Percentiles rank a stretch among this genome's conserved stretches.
phyloP scores from a whole-genome alignment of 2,888 invertebrate species.

The Crematogaster levior region DNA sequence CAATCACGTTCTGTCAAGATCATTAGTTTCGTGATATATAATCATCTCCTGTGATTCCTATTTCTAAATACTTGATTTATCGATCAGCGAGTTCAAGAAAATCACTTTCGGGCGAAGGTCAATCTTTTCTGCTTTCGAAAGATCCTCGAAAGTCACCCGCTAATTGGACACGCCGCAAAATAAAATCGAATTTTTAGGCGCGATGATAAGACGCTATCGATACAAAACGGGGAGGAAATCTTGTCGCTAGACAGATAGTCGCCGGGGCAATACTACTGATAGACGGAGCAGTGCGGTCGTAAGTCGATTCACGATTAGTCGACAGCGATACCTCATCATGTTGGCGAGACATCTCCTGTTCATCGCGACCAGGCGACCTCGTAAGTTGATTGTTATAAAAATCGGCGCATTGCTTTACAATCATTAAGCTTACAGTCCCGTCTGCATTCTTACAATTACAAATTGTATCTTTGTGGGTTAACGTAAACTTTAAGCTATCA shows the following conservation, averaged over 20 bases:
- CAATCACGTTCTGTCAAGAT: neutral
- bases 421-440: neutral
- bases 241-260: constrained; percentile 82
- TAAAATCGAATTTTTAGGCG: constrained; percentile 61
- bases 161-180: constrained; percentile 34
- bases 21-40: neutral
- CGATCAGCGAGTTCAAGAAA: neutral
- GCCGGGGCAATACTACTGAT: constrained; percentile 71
- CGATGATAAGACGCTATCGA: constrained; percentile 70
- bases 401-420: neutral
- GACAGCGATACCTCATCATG: constrained; percentile 73
- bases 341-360: constrained; percentile 84
- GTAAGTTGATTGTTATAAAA: constrained; percentile 78
- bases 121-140: neutral
- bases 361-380: constrained; percentile 82
- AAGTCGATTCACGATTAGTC: constrained; percentile 57
- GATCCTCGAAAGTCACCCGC: neutral
- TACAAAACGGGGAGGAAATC: constrained; percentile 67
- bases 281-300: constrained; percentile 59
- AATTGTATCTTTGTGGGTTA: neutral
- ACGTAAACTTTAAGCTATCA: neutral
- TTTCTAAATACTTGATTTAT: neutral
- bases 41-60: neutral
- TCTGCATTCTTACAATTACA: neutral
- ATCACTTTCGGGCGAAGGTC: neutral